Conservation (phyloP, 2,797 vertebrate genomes). For the Serranus cabrilla region DNA sequence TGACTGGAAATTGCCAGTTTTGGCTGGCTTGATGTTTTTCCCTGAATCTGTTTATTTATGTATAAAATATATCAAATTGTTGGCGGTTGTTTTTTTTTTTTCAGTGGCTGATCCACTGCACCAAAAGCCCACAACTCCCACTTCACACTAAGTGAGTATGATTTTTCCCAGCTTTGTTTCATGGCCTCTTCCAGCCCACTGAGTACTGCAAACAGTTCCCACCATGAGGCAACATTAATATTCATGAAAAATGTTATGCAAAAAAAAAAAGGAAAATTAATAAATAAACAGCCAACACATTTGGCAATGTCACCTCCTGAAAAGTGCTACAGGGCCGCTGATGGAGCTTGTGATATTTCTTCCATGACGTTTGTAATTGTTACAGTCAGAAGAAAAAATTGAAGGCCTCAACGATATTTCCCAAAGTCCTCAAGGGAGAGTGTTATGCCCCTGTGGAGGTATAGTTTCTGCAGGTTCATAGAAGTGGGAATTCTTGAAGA, state of each 20-base stretch:
- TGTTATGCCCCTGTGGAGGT: constrained; percentile 82
- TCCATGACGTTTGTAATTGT: constrained; percentile 89
- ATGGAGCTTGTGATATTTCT: constrained; percentile 83
- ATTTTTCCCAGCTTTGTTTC: constrained; percentile 57
- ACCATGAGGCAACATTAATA: constrained; percentile 74
- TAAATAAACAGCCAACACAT: constrained; percentile 72
- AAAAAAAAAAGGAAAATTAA: constrained; percentile 54
- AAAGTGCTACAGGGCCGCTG: constrained; percentile 66
- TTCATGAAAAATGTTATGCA: constrained; percentile 73
- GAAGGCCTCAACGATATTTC: constrained; percentile 85
- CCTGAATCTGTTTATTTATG: not conserved
- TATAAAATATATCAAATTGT: constrained; percentile 7
- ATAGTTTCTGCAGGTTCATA: constrained; percentile 67
- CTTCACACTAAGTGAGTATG: constrained; percentile 45
- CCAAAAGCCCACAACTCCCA: constrained; percentile 43
- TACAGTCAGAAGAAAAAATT: constrained; percentile 79
- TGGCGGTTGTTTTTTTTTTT: constrained; percentile 24
- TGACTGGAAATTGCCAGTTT: constrained; percentile 15
- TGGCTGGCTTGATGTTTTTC: not conserved
- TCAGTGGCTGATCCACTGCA: constrained; percentile 39
- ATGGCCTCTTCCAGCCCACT: constrained; percentile 55
- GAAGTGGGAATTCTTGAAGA: constrained; percentile 68
- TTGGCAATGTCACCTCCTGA: constrained; percentile 73
- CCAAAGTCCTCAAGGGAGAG: constrained; percentile 83
- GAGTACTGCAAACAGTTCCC: constrained; percentile 67